Conservation (phyloP, 2,888 invertebrate species). For the Craniophora ligustri region DNA sequence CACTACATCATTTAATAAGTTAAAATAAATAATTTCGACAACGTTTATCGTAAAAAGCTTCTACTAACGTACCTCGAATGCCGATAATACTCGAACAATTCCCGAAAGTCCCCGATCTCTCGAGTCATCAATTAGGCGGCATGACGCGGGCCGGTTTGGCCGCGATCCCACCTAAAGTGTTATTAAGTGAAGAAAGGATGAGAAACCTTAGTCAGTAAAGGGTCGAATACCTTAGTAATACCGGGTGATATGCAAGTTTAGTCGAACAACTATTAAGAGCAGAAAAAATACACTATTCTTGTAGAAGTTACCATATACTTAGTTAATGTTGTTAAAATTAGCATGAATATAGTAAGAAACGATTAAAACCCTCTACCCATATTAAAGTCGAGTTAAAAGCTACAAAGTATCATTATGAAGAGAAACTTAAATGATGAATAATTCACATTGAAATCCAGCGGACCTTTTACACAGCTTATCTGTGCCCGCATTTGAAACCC, state of each 20-base stretch:
- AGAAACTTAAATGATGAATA: not conserved
- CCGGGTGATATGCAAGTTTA: not conserved
- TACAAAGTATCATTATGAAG: too few relatives aligned
- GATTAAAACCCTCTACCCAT: too few relatives aligned
- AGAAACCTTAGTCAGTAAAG: constrained; percentile 6
- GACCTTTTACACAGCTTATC: constrained; percentile 11
- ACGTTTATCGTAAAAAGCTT: constrained; percentile 19
- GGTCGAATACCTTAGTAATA: not conserved
- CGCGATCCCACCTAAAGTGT: constrained; percentile 34
- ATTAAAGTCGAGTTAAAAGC: too few relatives aligned
- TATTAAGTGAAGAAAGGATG: constrained; percentile 40
- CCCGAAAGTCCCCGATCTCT: constrained; percentile 51
- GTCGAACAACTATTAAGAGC: not conserved
- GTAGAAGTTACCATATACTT: too few relatives aligned
- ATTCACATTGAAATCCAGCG: constrained; percentile 23
- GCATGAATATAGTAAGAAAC: too few relatives aligned
- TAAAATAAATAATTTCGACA: too few relatives aligned
- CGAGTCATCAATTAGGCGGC: constrained; percentile 70
- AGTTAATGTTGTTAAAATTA: too few relatives aligned
- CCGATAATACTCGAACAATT: constrained; percentile 41
- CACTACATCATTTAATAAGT: too few relatives aligned
- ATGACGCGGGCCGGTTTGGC: constrained; percentile 59
- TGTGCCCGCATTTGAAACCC: constrained; percentile 33
- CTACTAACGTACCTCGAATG: constrained; percentile 49
- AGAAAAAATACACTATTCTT: too few relatives aligned